Conservation (phyloP, 2,888 invertebrate genomes). For the Phania funesta region DNA sequence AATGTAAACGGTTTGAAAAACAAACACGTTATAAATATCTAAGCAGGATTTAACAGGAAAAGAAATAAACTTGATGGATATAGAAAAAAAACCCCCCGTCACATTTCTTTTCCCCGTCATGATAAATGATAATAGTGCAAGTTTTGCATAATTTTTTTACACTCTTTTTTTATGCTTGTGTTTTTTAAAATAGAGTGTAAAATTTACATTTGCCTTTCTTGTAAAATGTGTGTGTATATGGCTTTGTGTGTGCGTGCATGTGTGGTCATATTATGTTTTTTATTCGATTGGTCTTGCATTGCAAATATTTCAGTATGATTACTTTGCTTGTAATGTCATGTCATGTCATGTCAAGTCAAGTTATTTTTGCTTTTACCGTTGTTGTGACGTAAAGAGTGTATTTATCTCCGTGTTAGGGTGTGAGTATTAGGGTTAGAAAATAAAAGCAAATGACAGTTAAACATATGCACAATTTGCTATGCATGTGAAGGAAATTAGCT, state of each 20-base stretch:
- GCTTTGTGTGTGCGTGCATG: neutral
- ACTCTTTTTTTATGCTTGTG: constrained; percentile 19
- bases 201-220: no score
- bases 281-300: constrained; percentile 47
- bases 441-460: constrained; percentile 48
- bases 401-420: neutral
- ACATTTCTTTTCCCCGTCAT: constrained; percentile 54
- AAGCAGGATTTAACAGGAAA: constrained; percentile 41
- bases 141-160: constrained; percentile 62
- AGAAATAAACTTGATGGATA: constrained; percentile 38
- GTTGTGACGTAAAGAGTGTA: neutral
- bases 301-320: constrained; percentile 58
- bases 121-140: constrained; percentile 67
- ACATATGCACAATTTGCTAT: constrained; percentile 51
- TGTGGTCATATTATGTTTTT: neutral
- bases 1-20: constrained; percentile 18
- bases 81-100: constrained; percentile 15
- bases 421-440: constrained; percentile 38
- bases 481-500: constrained; percentile 23
- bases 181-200: constrained; percentile 53
- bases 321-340: constrained; percentile 64
- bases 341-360: constrained; percentile 57
- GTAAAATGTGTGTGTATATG: neutral
- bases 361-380: constrained; percentile 13
- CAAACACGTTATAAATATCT: constrained; percentile 61